Evolutionary conservation across 2,113 vertebrate genomes (phyloP).

Genomic region (Alexandromys fortis): DNA sequence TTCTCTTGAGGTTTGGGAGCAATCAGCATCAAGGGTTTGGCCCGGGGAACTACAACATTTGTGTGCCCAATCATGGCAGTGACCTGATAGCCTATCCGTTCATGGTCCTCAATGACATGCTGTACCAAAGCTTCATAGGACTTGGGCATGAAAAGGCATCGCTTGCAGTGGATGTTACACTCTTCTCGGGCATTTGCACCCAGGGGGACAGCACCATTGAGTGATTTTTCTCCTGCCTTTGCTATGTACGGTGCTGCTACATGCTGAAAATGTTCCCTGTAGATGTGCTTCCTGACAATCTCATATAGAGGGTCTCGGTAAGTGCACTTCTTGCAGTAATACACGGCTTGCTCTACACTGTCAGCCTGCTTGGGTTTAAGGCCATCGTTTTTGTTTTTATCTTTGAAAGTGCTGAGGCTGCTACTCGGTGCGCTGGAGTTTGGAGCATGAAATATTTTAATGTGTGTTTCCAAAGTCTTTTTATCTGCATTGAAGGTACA

Average conservation of each 20-base stretch:
- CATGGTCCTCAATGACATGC: slow-evolving; percentile 98
- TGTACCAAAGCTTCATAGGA: slow-evolving; percentile 98
- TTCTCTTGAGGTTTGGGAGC: slow-evolving; percentile 95
- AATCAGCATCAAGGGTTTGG: slow-evolving; percentile 94
- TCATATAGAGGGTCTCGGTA: slow-evolving; percentile 99
- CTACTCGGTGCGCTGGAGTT: slow-evolving; percentile 90
- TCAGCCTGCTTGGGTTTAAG: slow-evolving; percentile 94
- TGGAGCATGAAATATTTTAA: slow-evolving; percentile 99
- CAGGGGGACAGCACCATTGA: slow-evolving; percentile 90
- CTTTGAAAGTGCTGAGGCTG: slow-evolving; percentile 92
- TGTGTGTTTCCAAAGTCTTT: slow-evolving; percentile 99
- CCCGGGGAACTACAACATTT: slow-evolving; percentile 96
- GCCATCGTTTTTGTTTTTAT: slow-evolving; percentile 92
- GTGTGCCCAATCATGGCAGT: slow-evolving; percentile 99
- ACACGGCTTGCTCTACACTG: slow-evolving; percentile 98
- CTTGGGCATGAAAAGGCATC: slow-evolving; percentile 98
- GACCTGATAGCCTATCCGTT: slow-evolving; percentile 97
- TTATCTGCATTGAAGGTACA: slow-evolving; percentile 99
- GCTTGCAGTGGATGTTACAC: slow-evolving; percentile 95
- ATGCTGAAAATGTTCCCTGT: slow-evolving; percentile 99
- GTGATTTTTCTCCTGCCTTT: slow-evolving; percentile 94
- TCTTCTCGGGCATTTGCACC: slow-evolving; percentile 89
- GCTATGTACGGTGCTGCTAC: slow-evolving; percentile 97
- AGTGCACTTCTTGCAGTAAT: slow-evolving; percentile 99
- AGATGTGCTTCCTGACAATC: slow-evolving; percentile 99